Evolutionary conservation across 2,797 vertebrate species (phyloP), one percentile per base, ranked within the genome.

Genomic region (Luscinia luscinia): DNA sequence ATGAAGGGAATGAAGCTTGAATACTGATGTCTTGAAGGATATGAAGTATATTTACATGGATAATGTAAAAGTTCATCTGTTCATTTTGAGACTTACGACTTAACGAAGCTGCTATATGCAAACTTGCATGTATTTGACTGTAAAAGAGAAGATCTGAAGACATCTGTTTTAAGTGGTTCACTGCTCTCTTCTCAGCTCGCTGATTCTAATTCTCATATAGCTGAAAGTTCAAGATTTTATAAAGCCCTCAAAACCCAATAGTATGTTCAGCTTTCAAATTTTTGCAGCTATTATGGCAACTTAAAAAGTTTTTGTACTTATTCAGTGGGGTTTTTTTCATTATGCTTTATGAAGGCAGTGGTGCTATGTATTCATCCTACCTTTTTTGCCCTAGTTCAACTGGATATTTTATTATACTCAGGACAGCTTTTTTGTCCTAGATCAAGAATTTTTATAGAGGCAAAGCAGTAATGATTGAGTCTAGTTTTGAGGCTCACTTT

Each of bases 101-200:
- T 86, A 38, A 52, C 0, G 0, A 59, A n/a, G 19, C 19, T 70
- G 24, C 23, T 76, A 0, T 27, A 22, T 73, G 40, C 45, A 70
- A 76, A 40, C 27, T 79, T 78, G 12, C 30, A 11, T 70, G 3
- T 66, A 40, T 51, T 49, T 62, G 18, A 30, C 41, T 78, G 22
- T 84, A 18, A 69, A 89, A 86, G 24, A 81, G 63, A 91, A 91
- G 74, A 57, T 8, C 14, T 8, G 75, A 94, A 89, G 85, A 87
- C 23, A 30, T 54, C 66, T 82, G 12, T 38, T 89, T 89, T 81
- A 59, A 68, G 62, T 81, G 23, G 6, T 22, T 61, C 18, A 32
- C 52, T 74, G 19, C 54, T 70, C 23, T 90, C 14, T 58, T 23
- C 17, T 85, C 43, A 77, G 2, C 7, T 74, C 3, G 15, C 34